A percentile compares a stretch with the other conserved stretches of the same genome.
These are phyloP conservation scores for Cisticola juncidis DNA, from an alignment of 2,113 vertebrate species.

Conservation along the genomic window DNA sequence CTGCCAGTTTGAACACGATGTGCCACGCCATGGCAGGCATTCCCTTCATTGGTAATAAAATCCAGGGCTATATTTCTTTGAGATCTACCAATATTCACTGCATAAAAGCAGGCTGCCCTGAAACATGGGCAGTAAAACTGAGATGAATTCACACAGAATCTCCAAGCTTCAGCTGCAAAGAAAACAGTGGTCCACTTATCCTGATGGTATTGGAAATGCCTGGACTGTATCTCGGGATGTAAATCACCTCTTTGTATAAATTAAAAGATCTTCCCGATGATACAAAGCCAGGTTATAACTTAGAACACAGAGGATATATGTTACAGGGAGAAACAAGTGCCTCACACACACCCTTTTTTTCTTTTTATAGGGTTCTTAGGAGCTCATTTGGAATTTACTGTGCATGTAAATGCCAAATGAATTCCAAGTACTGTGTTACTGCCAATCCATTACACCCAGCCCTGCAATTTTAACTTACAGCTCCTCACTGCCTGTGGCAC, in stretches of 20 bases:
- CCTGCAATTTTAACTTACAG: conserved; percentile 9
- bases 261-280: neutral
- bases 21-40: conserved; percentile 7
- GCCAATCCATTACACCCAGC: conserved; percentile 28
- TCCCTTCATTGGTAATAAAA: neutral
- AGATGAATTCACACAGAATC: neutral
- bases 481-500: neutral
- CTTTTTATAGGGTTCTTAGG: conserved; percentile 35
- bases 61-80: neutral
- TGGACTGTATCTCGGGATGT: neutral
- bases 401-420: conserved; percentile 57
- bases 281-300: neutral
- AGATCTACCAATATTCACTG: neutral
- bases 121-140: neutral
- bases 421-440: neutral
- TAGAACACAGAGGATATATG: neutral
- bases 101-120: neutral
- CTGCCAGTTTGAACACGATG: conserved; percentile 31
- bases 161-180: neutral
- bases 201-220: neutral
- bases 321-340: neutral
- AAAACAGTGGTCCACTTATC: neutral
- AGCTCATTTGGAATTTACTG: conserved; percentile 56
- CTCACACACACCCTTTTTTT: neutral
- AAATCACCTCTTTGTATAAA: neutral